A percentile compares a stretch with the other conserved stretches of the same genome.
These are phyloP conservation scores for Cherax destructor DNA, from an alignment of 1,140 invertebrate genomes.

Conservation along the genomic window DNA sequence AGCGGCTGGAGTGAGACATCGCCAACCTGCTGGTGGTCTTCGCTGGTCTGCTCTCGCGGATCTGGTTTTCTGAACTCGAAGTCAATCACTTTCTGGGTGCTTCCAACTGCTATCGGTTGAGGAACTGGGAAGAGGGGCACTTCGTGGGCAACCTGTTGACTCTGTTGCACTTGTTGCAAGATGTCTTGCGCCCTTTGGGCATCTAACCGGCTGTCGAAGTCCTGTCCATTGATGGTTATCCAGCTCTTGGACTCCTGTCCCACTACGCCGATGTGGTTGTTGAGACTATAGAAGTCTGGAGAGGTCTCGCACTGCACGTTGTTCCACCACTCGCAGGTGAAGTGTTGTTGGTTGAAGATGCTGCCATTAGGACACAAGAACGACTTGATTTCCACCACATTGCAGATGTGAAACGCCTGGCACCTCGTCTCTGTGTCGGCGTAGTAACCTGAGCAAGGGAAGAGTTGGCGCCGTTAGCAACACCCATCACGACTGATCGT, in stretches of 20 bases:
- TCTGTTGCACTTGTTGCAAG: not conserved
- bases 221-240: not conserved
- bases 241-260: not conserved
- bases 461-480: not conserved
- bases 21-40: not conserved
- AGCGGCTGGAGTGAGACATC: not conserved
- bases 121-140: not conserved
- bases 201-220: not conserved
- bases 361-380: conserved; percentile 74
- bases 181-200: not conserved
- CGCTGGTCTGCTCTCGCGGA: not conserved
- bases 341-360: conserved; percentile 90
- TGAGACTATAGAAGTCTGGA: not conserved
- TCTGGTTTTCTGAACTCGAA: not conserved
- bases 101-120: not conserved
- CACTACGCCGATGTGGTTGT: not conserved
- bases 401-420: conserved; percentile 73
- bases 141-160: not conserved
- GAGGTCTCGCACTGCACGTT: conserved; percentile 84
- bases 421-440: conserved; percentile 73
- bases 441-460: conserved; percentile 72
- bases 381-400: conserved; percentile 1
- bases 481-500: too few relatives aligned
- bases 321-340: conserved; percentile 94
- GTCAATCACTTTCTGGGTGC: not conserved